Evolutionary conservation across 2,888 invertebrate genomes (phyloP), one percentile per base, ranked within the genome.

Genomic region (Nomada ruficornis): DNA sequence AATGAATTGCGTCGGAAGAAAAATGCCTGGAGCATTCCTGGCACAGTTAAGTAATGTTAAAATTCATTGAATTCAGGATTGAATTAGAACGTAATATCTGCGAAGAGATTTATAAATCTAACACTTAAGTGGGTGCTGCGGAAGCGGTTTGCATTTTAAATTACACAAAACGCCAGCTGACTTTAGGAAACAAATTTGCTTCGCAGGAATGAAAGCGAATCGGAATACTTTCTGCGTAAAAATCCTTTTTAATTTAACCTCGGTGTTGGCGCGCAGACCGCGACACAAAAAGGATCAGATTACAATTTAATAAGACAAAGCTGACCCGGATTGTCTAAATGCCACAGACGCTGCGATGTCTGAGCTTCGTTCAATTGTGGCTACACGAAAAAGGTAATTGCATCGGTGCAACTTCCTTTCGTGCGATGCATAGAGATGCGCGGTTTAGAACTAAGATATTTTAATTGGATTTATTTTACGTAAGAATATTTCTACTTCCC

Each of bases 301-400:
- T 75, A 65, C 69, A 76, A 76, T 75, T 80, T 76, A 80, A 80
- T 77, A 75, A 75, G 60, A 65, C 69, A 57, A 70, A 23, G 75
- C 54, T 70, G 65, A 70, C 65, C 70, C 65, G 69, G 65, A 63
- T 62, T 59, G 70, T 47, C 54, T 26, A 63, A 44, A 74, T 74
- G 55, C 62, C 65, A 10, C 20, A 47, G 55, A 55, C 60, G 60
- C 64, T 62, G 60, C 60, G 26, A 18, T 42, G 42, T 29, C 47
- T 23, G 59, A 65, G 7, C 26, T 80, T 80, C 65, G 80, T 75
- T 75, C 57, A 55, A 82, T 80, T 57, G 70, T 42, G 62, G 15
- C 11, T 7, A 13, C 11, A 57, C 13, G 36, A 44, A 50, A 2
- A 13, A 54, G 50, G 9, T 60, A 50, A 76, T 42, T 50, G 68